A percentile compares a stretch with the other conserved stretches of the same genome.
Evolutionary conservation across 2,888 invertebrate genomes (phyloP).

Genomic region (Pogonocherus hispidulus): DNA sequence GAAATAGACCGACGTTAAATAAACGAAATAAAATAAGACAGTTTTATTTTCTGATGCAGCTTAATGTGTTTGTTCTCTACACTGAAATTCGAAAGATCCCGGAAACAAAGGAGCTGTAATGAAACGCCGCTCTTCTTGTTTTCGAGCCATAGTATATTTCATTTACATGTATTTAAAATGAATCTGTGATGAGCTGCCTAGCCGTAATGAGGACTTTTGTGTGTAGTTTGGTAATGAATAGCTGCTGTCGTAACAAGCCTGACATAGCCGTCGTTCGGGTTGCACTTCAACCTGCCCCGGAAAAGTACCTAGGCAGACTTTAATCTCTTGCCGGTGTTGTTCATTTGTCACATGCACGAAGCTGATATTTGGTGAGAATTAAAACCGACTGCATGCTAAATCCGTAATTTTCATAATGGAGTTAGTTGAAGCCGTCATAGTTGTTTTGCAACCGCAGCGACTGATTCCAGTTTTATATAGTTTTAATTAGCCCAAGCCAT

Average conservation of each 20-base stretch:
- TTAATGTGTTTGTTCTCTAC: too few relatives aligned
- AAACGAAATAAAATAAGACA: too few relatives aligned
- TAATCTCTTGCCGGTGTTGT: conserved; percentile 33
- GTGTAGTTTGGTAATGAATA: background rate
- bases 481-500: background rate
- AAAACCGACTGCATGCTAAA: conserved; percentile 13
- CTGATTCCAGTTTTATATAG: background rate
- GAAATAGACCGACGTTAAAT: too few relatives aligned
- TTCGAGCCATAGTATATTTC: background rate
- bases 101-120: background rate
- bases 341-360: conserved; percentile 30
- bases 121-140: background rate
- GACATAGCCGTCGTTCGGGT: conserved; percentile 13
- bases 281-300: conserved; percentile 2
- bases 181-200: background rate
- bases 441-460: background rate
- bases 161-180: background rate
- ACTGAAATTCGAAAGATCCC: background rate
- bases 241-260: background rate
- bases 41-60: too few relatives aligned
- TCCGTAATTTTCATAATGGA: background rate
- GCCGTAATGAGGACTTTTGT: background rate
- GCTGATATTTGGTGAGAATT: conserved; percentile 21
- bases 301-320: conserved; percentile 30
- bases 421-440: background rate